Evolutionary conservation across 2,113 vertebrate species (phyloP), one percentile per base, ranked within the genome.

Genomic region (Barbus barbus): DNA sequence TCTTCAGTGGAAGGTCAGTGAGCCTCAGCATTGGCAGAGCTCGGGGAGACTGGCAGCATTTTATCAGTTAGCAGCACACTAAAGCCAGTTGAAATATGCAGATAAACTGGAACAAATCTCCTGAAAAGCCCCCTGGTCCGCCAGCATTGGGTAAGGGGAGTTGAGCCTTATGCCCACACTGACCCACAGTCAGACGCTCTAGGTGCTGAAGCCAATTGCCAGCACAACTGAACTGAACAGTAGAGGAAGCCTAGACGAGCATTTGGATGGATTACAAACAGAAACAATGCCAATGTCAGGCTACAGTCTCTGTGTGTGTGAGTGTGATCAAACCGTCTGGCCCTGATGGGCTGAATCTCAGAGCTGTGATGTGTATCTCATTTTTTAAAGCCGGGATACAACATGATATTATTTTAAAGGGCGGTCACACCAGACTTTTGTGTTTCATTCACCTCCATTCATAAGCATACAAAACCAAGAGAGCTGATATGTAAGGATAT

Each of bases 1-100:
- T 91, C 88, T 92, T 78, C 77, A 67, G 31, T 82, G 88, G 90
- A 91, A 93, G 90, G 91, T 92, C 84, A 92, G 56, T 86, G 83
- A 83, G 85, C 83, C 89, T 87, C 87, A 81, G 89, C 72, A 56
- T 88, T 91, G 88, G 87, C 88, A 86, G 80, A 71, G 63, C 78
- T 79, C 83, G 82, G 84, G 89, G 88, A 90, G 86, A 86, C 90
- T 83, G 85, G 86, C 90, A 90, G 89, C 83, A 89, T 91, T 90
- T 90, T 92, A 92, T 94, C 92, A 91, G 87, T 92, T 88, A 87
- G 84, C 44, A 85, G 79, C 89, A 91, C 67, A 74, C 86, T 78
- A 74, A 91, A 90, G 87, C 86, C 87, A 84, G 88, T 85, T 87
- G 84, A 90, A 93, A 89, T 89, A 92, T 91, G 89, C 90, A 91